Conservation (phyloP, 2,113 vertebrate species). For the Tiliqua scincoides region DNA sequence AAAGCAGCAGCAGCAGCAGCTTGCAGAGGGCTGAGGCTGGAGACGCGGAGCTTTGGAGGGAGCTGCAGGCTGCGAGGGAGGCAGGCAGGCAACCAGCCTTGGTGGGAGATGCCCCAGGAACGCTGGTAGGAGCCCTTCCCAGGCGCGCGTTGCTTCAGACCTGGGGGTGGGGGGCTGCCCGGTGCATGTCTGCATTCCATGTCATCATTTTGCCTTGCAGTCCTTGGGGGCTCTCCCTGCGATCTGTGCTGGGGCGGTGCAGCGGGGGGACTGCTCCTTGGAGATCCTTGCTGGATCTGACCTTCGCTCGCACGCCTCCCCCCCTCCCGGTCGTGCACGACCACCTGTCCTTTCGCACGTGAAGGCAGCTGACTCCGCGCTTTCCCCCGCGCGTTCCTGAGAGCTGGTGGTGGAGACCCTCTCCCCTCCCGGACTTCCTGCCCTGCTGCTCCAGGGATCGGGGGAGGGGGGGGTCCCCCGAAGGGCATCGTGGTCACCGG, state of each 20-base stretch:
- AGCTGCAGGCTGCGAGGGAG: conserved; percentile 44
- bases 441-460: background rate
- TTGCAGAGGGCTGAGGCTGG: conserved; percentile 23
- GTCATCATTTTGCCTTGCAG: conserved; percentile 14
- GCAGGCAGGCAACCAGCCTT: conserved; percentile 11
- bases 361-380: background rate
- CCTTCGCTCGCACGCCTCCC: background rate
- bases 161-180: too few species aligned
- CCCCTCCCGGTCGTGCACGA: background rate
- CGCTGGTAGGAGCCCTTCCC: too few species aligned
- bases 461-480: background rate
- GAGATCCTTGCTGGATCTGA: background rate
- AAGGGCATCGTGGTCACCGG: background rate
- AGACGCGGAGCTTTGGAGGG: conserved; percentile 38
- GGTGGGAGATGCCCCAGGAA: conserved; percentile 16
- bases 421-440: background rate
- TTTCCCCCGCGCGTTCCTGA: too few species aligned
- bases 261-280: background rate
- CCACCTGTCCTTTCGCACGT: background rate
- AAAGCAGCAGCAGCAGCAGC: conserved; percentile 38
- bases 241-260: too few species aligned
- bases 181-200: too few species aligned
- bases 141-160: too few species aligned
- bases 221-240: background rate
- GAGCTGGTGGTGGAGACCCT: background rate